phyloP scores from a whole-genome alignment of 2,888 invertebrate genomes.

The Metellina segmentata region DNA sequence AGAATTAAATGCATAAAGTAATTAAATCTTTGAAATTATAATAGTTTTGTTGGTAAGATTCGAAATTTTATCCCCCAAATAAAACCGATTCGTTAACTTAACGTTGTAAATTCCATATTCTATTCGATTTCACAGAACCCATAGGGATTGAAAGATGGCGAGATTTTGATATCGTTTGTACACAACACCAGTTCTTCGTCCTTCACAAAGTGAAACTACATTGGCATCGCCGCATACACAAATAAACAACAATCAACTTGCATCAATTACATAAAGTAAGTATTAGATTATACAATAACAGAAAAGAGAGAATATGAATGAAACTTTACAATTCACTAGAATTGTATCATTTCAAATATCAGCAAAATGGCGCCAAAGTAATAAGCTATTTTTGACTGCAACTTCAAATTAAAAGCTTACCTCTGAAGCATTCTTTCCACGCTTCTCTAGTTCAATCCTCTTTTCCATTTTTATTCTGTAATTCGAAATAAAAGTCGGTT shows the following conservation, averaged over 20 bases:
- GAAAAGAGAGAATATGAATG: background rate
- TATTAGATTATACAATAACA: too few relatives aligned
- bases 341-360: conserved; percentile 51
- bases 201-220: background rate
- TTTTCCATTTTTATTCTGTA: conserved; percentile 53
- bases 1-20: too few relatives aligned
- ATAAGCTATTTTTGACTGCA: conserved; percentile 7
- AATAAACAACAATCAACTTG: background rate
- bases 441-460: conserved; percentile 53
- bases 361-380: conserved; percentile 71
- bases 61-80: too few relatives aligned
- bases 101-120: too few relatives aligned
- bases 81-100: too few relatives aligned
- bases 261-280: background rate
- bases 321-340: conserved; percentile 3
- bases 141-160: background rate
- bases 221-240: background rate
- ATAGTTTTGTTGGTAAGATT: too few relatives aligned
- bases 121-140: too few relatives aligned
- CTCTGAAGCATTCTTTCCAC: conserved; percentile 38
- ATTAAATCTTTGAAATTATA: too few relatives aligned
- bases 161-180: background rate
- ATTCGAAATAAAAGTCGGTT: background rate
- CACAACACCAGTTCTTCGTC: background rate
- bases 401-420: conserved; percentile 25